Evolutionary conservation across 2,888 invertebrate genomes (phyloP), one percentile per base, ranked within the genome.

Genomic region (Stomorhina lunata): DNA sequence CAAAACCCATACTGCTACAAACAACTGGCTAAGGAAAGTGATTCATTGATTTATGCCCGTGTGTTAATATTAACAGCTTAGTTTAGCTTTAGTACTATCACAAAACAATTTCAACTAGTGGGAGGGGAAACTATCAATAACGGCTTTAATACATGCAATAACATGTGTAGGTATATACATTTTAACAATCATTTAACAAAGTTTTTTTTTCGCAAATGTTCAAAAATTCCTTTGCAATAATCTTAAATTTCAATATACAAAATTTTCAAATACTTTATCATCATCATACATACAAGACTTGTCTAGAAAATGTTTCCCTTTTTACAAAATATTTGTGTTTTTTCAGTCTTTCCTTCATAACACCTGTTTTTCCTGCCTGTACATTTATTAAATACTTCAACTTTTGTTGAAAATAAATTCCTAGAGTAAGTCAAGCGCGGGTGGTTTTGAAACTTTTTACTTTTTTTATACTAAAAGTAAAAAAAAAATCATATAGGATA

Each of bases 131-230:
- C 25, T 57, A 63, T 59, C 81, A 82, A 87, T 89, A 87, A 89
- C 86, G 89, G 88, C 86, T 87, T 86, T 86, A 84, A 87, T 87
- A 88, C 89, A 89, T 88, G 89, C 89, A 86, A 87, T 85, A 40
- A 29, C 22, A 61, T 45, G 59, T 65, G 40, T 40, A 66, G n/a
- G n/a, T n/a, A n/a, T n/a, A n/a, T n/a, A n/a, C n/a, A n/a, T n/a
- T n/a, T n/a, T n/a, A n/a, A n/a, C n/a, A n/a, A n/a, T n/a, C 84
- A 83, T 45, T 71, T 5, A 25, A 45, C 22, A 40, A 45, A n/a
- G n/a, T n/a, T n/a, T n/a, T 53, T 73, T 79, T 29, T 17, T 59
- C 45, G 29, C 15, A n/a, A 53, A 37, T 53, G 4, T 29, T 17
- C 32, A n/a, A 29, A n/a, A 34, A 37, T 45, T 66, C 15, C 34